These are phyloP conservation scores for Eumerus sabulonum DNA, from an alignment of 2,888 invertebrate genomes.

Conservation along the genomic window DNA sequence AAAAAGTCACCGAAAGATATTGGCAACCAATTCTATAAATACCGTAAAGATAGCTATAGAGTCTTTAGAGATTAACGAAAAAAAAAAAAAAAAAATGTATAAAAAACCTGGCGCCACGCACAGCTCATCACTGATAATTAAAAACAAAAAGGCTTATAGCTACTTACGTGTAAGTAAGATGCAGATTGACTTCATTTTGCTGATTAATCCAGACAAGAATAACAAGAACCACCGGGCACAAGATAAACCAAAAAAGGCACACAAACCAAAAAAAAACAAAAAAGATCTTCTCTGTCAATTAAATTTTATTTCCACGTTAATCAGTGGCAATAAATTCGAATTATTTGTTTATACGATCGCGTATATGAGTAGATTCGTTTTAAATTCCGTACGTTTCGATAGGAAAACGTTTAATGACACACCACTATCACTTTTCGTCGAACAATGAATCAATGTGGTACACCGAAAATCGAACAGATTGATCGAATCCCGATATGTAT, in stretches of 20 bases:
- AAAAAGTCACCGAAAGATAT: no score
- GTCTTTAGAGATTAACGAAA: no score
- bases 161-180: conserved; percentile 70
- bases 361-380: conserved; percentile 34
- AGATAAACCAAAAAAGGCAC: conserved; percentile 34
- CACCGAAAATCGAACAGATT: conserved; percentile 48
- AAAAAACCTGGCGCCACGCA: conserved; percentile 22
- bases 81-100: not conserved
- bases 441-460: conserved; percentile 54
- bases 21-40: no score
- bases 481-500: conserved; percentile 54
- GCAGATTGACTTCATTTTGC: conserved; percentile 70
- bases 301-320: conserved; percentile 57
- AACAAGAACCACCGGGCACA: conserved; percentile 26
- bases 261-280: conserved; percentile 11
- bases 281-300: conserved; percentile 43
- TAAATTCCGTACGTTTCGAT: conserved; percentile 62
- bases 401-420: conserved; percentile 63
- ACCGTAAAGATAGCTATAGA: no score
- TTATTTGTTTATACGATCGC: conserved; percentile 32
- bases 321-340: conserved; percentile 52
- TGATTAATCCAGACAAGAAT: conserved; percentile 41
- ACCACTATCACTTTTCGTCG: conserved; percentile 57
- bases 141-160: conserved; percentile 5
- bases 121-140: conserved; percentile 8